A percentile compares a stretch with the other conserved stretches of the same genome.
Conservation (phyloP, 1,140 invertebrate genomes). For the Rhyzopertha dominica region DNA sequence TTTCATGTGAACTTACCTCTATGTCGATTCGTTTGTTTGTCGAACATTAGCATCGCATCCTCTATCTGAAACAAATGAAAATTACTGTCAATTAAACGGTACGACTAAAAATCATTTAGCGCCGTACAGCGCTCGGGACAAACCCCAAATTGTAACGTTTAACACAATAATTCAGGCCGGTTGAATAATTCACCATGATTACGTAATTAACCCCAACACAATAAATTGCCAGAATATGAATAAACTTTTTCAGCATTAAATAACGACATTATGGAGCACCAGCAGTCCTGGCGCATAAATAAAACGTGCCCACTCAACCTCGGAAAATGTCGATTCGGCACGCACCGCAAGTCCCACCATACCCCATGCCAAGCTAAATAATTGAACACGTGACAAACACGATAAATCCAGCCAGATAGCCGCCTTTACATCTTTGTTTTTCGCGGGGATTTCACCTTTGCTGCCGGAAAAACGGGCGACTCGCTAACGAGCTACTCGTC, state of each 20-base stretch:
- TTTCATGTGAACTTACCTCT: constrained; percentile 91
- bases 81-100: constrained; percentile 1
- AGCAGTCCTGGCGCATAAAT: constrained; percentile 11
- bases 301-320: constrained; percentile 6
- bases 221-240: constrained; percentile 3
- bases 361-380: background rate
- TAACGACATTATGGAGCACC: constrained; percentile 6
- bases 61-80: constrained; percentile 87
- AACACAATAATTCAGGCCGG: too few species aligned
- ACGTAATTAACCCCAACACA: constrained; percentile 8
- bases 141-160: too few species aligned
- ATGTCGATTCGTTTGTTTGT: constrained; percentile 99
- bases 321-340: constrained; percentile 19
- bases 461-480: too few species aligned
- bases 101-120: constrained; percentile 2
- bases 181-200: constrained; percentile 5
- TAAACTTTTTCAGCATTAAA: background rate
- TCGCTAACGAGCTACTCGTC: too few species aligned
- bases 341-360: background rate
- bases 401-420: too few species aligned
- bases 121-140: too few species aligned
- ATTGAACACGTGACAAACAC: constrained; percentile 5
- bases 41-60: constrained; percentile 99
- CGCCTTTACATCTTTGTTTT: too few species aligned
- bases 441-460: too few species aligned